Evolutionary conservation across 1,140 invertebrate species (phyloP).

Genomic region (Trachymyrmex septentrionalis): DNA sequence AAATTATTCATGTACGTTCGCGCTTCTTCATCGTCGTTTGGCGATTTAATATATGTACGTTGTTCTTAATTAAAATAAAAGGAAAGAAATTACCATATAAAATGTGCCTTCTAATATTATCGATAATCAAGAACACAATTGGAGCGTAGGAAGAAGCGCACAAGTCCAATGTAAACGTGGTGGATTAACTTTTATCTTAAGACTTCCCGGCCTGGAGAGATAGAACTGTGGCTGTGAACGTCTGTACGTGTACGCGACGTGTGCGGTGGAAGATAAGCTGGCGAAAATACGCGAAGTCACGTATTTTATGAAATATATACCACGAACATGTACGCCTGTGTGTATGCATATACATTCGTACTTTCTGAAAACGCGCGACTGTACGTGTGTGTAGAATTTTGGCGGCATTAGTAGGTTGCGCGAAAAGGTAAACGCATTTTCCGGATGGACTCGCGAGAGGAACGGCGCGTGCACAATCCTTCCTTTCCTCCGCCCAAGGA

Average conservation of each 20-base stretch:
- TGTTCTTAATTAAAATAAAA: not conserved
- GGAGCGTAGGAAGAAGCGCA: not conserved
- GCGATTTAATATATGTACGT: not conserved
- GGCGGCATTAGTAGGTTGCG: conserved; percentile 73
- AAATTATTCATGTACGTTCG: not conserved
- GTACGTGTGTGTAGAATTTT: conserved; percentile 69
- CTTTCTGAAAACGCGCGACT: not conserved
- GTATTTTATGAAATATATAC: conserved; percentile 83
- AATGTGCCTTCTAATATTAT: not conserved
- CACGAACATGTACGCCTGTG: not conserved
- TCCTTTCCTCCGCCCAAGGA: conserved; percentile 35
- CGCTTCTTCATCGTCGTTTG: not conserved
- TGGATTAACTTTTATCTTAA: conserved; percentile 58
- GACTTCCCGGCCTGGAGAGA: not conserved
- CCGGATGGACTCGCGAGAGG: conserved; percentile 53
- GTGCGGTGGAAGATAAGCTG: conserved; percentile 81
- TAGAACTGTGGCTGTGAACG: conserved; percentile 3
- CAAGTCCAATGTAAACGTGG: not conserved
- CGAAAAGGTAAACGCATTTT: conserved; percentile 75
- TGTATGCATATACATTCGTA: not conserved
- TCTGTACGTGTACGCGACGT: conserved; percentile 62
- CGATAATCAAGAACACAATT: conserved; percentile 11
- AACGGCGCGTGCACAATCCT: conserved; percentile 57
- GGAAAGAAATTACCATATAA: not conserved
- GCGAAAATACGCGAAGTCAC: conserved; percentile 82